Conservation (phyloP, 2,797 vertebrate genomes). For the Perodicticus potto region DNA sequence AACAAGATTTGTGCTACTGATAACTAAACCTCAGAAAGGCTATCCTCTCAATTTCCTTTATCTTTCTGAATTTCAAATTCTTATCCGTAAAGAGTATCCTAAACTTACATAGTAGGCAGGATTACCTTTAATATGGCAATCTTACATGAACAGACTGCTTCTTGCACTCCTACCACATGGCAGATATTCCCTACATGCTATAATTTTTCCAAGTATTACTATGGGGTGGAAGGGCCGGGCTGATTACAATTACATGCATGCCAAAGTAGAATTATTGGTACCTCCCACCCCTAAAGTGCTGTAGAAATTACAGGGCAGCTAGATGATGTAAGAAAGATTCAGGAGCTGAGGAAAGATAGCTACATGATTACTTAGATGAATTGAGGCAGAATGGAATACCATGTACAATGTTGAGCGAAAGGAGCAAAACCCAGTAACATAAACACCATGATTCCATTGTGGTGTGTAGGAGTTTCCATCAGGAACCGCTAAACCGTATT, state of each 20-base stretch:
- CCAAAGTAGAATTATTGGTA: not conserved
- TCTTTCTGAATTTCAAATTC: slow-evolving; percentile 51
- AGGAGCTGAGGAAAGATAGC: not conserved
- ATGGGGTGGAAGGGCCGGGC: not conserved
- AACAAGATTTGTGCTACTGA: not conserved
- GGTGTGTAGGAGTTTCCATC: not conserved
- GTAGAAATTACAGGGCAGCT: not conserved
- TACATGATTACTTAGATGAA: not conserved
- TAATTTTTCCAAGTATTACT: not conserved
- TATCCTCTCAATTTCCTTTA: not conserved
- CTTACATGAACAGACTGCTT: not conserved
- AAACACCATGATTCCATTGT: not conserved
- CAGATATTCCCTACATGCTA: not conserved
- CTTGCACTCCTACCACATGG: not conserved
- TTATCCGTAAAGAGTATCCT: not conserved
- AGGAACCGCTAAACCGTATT: not conserved
- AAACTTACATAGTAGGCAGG: not conserved
- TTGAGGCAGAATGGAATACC: not conserved
- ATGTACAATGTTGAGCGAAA: not conserved
- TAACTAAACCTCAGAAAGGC: slow-evolving; percentile 37
- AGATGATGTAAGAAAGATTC: slow-evolving; percentile 20
- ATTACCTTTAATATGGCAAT: not conserved
- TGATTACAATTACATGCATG: not conserved
- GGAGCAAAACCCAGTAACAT: not conserved
- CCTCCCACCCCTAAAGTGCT: not conserved